Base-by-base conservation (phyloP, 1,140 invertebrate species). In the Chrysomallon squamiferum region DNA sequence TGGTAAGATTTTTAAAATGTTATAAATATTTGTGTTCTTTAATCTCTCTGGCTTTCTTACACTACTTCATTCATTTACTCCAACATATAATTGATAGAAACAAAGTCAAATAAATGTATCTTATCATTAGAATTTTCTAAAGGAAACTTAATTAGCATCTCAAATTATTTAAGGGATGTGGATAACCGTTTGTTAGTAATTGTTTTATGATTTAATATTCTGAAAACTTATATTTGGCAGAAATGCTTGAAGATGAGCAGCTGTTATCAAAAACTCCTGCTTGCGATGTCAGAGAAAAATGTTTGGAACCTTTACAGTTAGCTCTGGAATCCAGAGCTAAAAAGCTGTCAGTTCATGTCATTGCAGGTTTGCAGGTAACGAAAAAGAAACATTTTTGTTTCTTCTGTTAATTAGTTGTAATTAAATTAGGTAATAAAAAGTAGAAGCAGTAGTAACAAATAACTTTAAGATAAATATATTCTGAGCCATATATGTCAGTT, bases 311-410 rank as follows among this genome's bases (percentile, higher is more conserved):
- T 9, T 87, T 96, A 73, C 93, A 94, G 84, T 85, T 93, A 73
- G 92, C 94, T n/a, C 83, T 97, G 59, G 94, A 96, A 84, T 93
- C 91, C 50, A 93, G 93, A 84, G 89, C 91, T 71, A 92, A 91
- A 76, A 93, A 94, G 86, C 90, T 96, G 64, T 90, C 94, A 50
- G 88, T 90, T 29, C 90, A 92, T 82, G 92, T 93, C 35, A 86
- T 96, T 20, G 90, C 90, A 80, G 95, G 94, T 67, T 90, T 95
- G 76, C 76, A 80, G 73, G 80, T 79, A 65, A 41, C 15, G 58
- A 33, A 5, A 30, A 13, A 2, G 5, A 9, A 29, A 3, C 52
- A n/a, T 5, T 41, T 3, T 50, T n/a, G n/a, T n/a, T n/a, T n/a
- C n/a, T n/a, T n/a, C 7, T 60, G 11, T 60, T 4, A 11, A 50